Conservation (phyloP, 2,113 vertebrate genomes). For the Vulpes ferrilata region DNA sequence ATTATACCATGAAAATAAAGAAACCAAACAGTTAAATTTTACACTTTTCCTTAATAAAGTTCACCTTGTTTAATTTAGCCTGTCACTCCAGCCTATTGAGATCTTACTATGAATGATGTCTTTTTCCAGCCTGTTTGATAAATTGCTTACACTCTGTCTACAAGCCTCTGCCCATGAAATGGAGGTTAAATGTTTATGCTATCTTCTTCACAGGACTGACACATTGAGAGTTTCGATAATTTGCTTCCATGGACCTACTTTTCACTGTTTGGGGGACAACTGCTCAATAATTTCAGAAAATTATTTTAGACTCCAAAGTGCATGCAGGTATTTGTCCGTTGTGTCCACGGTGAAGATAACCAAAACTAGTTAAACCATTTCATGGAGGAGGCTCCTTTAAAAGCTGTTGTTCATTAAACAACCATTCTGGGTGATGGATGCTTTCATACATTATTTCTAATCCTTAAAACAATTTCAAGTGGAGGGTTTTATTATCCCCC, state of each 20-base stretch:
- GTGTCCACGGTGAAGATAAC: not conserved
- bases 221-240: not conserved
- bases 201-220: not conserved
- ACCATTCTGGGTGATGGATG: not conserved
- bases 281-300: not conserved
- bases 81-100: not conserved
- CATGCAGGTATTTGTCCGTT: not conserved
- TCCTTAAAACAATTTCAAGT: not conserved
- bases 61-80: conserved; percentile 6
- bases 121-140: conserved; percentile 5
- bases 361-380: not conserved
- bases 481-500: not conserved
- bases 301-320: not conserved
- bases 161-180: not conserved
- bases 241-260: not conserved
- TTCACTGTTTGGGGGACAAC: not conserved
- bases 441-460: not conserved
- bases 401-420: not conserved
- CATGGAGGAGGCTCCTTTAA: not conserved
- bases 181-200: not conserved
- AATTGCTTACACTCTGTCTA: not conserved
- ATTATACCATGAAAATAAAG: not conserved
- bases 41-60: conserved; percentile 4
- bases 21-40: not conserved
- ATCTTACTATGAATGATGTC: not conserved